phyloP scores from a whole-genome alignment of 2,888 invertebrate species.

The Chrysodeixis includens region DNA sequence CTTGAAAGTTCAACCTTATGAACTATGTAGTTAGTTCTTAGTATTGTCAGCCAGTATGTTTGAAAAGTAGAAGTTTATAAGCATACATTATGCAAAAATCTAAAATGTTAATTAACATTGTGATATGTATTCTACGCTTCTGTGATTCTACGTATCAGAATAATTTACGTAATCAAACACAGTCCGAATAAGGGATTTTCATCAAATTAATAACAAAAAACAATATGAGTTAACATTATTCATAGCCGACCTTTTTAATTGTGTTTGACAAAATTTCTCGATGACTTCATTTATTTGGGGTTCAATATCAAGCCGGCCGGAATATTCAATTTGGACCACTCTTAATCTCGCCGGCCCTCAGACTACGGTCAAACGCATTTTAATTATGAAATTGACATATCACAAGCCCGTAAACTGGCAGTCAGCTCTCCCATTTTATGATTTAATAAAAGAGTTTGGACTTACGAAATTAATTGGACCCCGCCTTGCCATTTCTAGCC shows the following conservation, averaged over 20 bases:
- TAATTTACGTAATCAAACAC: constrained; percentile 24
- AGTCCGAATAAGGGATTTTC: constrained; percentile 45
- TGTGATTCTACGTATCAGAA: too few species aligned
- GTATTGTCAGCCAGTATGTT: too few species aligned
- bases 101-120: too few species aligned
- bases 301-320: constrained; percentile 71
- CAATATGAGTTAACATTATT: constrained; percentile 70
- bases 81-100: not conserved
- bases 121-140: too few species aligned
- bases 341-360: constrained; percentile 80
- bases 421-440: constrained; percentile 77
- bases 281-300: constrained; percentile 80
- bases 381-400: constrained; percentile 89
- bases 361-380: constrained; percentile 87
- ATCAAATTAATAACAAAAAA: constrained; percentile 58
- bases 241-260: constrained; percentile 79
- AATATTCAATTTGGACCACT: constrained; percentile 80
- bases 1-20: constrained; percentile 30
- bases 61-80: too few species aligned
- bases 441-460: constrained; percentile 88
- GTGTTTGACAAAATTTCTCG: constrained; percentile 76
- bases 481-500: constrained; percentile 73
- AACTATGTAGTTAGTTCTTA: not conserved
- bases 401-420: constrained; percentile 66
- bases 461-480: constrained; percentile 83